Base-by-base conservation (phyloP, 2,888 invertebrate species). In the Drosophila monieri region DNA sequence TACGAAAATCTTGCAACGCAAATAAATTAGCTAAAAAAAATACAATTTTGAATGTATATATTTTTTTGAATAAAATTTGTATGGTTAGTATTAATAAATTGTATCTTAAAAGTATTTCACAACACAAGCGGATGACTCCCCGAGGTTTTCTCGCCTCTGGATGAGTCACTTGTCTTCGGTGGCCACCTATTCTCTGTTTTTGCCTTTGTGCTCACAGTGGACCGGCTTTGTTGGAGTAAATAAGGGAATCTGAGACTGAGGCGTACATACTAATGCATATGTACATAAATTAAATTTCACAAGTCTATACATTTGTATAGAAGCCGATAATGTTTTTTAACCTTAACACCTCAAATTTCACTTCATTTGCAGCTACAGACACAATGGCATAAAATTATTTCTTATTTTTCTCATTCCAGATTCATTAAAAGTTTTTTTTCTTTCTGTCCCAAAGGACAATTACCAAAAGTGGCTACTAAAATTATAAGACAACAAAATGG, bases 401-500 rank as follows among this genome's bases (percentile, higher is more conserved):
- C 9, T 27, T 27, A 27, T 27, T 27, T 27, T n/a, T n/a, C n/a
- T n/a, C n/a, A n/a, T n/a, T n/a, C n/a, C n/a, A n/a, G n/a, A n/a
- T n/a, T 6, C n/a, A 2, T 35, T 35, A 35, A n/a, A n/a, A n/a
- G n/a, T 35, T 35, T 3, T 10, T 10, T 41, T 41, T 18, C 10
- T 27, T 27, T 27, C 9, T 27, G 0, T 27, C 27, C 9, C 51
- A n/a, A 53, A 25, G 74, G 66, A 80, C 75, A 84, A 84, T 84
- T 84, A 80, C 56, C 58, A 69, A 84, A 57, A 84, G 67, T 73
- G 78, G 69, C 62, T 73, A 78, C 73, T 78, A 80, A 84, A 74
- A 77, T 71, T 72, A 69, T 77, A 74, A 74, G 65, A 68, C 68
- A 43, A 6, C 30, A 30, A 57, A 44, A 30, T 25, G 37, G 2